Evolutionary conservation across 1,140 invertebrate species (phyloP).

Genomic region (Lasaia peninsularis): DNA sequence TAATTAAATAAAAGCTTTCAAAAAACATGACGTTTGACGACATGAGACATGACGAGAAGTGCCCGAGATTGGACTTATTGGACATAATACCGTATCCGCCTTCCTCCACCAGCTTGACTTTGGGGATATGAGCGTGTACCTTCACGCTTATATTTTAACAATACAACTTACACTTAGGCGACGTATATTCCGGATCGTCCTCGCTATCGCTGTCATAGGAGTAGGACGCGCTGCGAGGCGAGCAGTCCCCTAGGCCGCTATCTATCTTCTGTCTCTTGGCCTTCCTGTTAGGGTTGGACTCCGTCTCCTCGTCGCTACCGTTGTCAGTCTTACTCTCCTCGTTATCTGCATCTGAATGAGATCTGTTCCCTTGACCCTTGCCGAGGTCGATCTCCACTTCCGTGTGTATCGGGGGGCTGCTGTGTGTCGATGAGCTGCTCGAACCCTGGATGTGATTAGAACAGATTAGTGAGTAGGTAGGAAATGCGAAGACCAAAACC

Average conservation of each 20-base stretch:
- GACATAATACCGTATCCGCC: too few relatives aligned
- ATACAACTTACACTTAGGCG: not conserved
- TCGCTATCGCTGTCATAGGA: not conserved
- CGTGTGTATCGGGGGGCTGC: slow-evolving; percentile 17
- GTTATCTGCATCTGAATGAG: slow-evolving; percentile 23
- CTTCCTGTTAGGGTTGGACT: slow-evolving; percentile 27
- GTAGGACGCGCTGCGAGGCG: slow-evolving; percentile 18
- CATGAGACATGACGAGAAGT: too few relatives aligned
- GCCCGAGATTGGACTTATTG: too few relatives aligned
- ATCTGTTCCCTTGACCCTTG: slow-evolving; percentile 14
- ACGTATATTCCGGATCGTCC: slow-evolving; percentile 1
- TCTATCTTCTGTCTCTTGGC: slow-evolving; percentile 79
- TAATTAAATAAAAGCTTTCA: too few relatives aligned
- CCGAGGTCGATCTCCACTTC: slow-evolving; percentile 29
- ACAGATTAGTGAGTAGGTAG: too few relatives aligned
- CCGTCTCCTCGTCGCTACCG: slow-evolving; percentile 22
- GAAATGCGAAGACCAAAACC: too few relatives aligned
- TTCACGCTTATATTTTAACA: too few relatives aligned
- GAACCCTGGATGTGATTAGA: not conserved
- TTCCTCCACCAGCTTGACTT: too few relatives aligned
- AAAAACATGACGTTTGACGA: too few relatives aligned
- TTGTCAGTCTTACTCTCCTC: slow-evolving; percentile 20
- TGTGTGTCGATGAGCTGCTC: slow-evolving; percentile 2
- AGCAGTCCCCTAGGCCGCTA: slow-evolving; percentile 75
- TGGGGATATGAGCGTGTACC: too few relatives aligned